Percentiles rank a stretch among this genome's conserved stretches.
phyloP scores from a whole-genome alignment of 2,797 vertebrate genomes.

The Echeneis naucrates region DNA sequence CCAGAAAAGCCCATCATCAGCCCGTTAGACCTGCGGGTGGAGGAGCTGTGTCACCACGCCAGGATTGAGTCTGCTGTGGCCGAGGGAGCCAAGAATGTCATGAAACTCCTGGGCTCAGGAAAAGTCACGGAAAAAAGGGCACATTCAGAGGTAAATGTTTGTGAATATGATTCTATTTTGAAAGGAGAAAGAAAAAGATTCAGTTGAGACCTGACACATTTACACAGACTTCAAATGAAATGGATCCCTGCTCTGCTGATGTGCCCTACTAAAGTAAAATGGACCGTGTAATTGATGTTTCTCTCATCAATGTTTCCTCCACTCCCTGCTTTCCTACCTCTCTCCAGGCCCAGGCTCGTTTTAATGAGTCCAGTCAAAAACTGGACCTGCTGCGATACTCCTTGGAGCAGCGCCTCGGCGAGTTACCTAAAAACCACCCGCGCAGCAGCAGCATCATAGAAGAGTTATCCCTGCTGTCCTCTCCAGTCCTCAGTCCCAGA shows the following conservation, averaged over 20 bases:
- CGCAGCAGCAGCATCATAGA: conserved; percentile 96
- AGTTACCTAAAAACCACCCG: conserved; percentile 96
- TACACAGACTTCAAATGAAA: conserved; percentile 31
- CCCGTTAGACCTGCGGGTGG: conserved; percentile 95
- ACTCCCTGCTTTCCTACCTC: background rate
- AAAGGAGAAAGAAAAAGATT: conserved; percentile 8
- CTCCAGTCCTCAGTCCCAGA: conserved; percentile 92
- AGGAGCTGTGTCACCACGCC: conserved; percentile 97
- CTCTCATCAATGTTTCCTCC: background rate
- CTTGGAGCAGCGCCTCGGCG: conserved; percentile 93
- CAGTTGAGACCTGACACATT: background rate
- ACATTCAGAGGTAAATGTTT: conserved; percentile 90
- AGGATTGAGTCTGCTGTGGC: conserved; percentile 97
- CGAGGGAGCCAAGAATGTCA: conserved; percentile 98
- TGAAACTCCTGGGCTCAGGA: conserved; percentile 95
- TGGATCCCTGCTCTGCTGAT: conserved; percentile 2
- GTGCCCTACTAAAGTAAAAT: conserved; percentile 30
- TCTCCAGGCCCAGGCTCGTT: conserved; percentile 93
- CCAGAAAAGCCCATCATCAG: conserved; percentile 95
- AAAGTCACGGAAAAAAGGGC: conserved; percentile 97
- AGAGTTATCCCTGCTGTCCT: conserved; percentile 92
- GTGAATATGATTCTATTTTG: background rate
- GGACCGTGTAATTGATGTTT: conserved; percentile 25
- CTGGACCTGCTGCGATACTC: conserved; percentile 95
- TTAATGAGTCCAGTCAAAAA: conserved; percentile 97